Conservation (phyloP, 2,113 vertebrate species). For the Semnornis frantzii region DNA sequence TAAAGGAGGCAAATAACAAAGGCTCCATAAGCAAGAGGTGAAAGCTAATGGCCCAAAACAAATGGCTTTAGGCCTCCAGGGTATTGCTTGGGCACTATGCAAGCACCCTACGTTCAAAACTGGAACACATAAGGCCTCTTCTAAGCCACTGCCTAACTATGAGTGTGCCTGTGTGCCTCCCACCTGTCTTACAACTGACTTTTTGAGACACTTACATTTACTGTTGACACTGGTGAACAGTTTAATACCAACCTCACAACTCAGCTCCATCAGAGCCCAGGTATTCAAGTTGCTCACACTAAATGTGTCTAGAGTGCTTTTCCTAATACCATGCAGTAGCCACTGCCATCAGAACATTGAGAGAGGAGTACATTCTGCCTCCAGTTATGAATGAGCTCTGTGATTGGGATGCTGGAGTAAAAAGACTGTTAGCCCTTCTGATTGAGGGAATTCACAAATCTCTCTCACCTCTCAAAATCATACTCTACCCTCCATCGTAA, state of each 20-base stretch:
- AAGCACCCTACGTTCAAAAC: neutral
- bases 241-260: neutral
- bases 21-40: neutral
- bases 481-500: neutral
- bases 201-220: neutral
- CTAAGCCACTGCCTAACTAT: neutral
- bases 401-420: neutral
- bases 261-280: neutral
- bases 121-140: neutral
- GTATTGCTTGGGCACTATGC: neutral
- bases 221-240: neutral
- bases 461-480: neutral
- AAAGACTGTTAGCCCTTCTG: neutral
- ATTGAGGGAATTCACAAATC: neutral
- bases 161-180: neutral
- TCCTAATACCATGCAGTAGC: neutral
- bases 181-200: neutral
- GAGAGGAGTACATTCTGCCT: neutral
- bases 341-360: neutral
- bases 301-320: neutral
- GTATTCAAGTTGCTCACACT: neutral
- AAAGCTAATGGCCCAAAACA: neutral
- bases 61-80: neutral
- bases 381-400: neutral
- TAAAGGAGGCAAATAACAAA: neutral